A percentile compares a stretch with the other conserved stretches of the same genome.
phyloP scores from a whole-genome alignment of 2,888 invertebrate species.

The Yponomeuta malinellus region DNA sequence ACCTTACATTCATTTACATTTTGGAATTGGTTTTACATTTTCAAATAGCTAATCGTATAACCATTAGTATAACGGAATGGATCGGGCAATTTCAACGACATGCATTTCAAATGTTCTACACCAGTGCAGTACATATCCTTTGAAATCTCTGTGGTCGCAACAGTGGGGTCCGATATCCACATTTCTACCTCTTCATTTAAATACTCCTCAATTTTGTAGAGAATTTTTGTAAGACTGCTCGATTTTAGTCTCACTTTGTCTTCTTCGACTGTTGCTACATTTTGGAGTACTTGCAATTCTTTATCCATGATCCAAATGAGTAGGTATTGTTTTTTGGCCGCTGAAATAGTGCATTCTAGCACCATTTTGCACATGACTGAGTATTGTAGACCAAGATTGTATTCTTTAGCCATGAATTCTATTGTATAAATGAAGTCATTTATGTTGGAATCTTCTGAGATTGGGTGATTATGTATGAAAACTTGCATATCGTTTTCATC shows the following conservation, averaged over 20 bases:
- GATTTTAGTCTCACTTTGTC: constrained; percentile 55
- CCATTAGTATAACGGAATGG: constrained; percentile 72
- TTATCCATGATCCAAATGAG: constrained; percentile 79
- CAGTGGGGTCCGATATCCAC: constrained; percentile 73
- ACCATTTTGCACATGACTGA: constrained; percentile 73
- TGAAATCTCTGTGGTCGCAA: constrained; percentile 71
- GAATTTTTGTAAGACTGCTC: constrained; percentile 71
- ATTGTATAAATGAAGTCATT: constrained; percentile 74
- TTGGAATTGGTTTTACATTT: constrained; percentile 29
- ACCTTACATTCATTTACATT: background rate
- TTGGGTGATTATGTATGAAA: constrained; percentile 30
- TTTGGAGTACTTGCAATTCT: constrained; percentile 68
- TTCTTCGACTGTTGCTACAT: constrained; percentile 34
- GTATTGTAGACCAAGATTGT: constrained; percentile 62
- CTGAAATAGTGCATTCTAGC: constrained; percentile 61
- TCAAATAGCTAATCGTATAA: constrained; percentile 77
- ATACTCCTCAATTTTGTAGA: constrained; percentile 69
- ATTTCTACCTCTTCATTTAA: constrained; percentile 60
- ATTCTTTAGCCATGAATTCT: constrained; percentile 65
- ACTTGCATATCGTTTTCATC: constrained; percentile 32
- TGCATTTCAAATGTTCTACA: constrained; percentile 70
- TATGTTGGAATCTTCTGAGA: constrained; percentile 39
- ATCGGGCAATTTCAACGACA: constrained; percentile 73
- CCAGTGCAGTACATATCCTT: constrained; percentile 75
- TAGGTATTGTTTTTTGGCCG: constrained; percentile 64